Base-by-base conservation (phyloP, 1,140 invertebrate genomes). In the Caenorhabditis brenneri region DNA sequence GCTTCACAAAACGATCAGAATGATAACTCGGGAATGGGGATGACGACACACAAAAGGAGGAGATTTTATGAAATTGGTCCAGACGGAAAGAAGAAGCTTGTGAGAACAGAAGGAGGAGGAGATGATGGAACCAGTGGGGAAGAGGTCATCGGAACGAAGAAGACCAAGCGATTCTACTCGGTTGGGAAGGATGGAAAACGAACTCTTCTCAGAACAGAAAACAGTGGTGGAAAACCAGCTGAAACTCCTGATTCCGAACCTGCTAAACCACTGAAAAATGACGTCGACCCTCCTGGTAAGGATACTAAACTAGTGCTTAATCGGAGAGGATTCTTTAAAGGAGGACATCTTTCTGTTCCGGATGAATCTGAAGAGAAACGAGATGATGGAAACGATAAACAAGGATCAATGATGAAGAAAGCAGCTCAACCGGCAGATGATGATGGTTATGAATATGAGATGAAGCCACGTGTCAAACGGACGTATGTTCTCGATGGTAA, bases 271-370 rank as follows among this genome's bases (percentile, higher is more conserved):
- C 53, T 55, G 22, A 55, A 55, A n/a, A 36, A 65, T 27, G 58
- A 65, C 22, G 65, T 39, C 2, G n/a, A 33, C 16, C 58, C 65
- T 42, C 65, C 65, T 74, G 65, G 65, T 74, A 74, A 74, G 65
- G 46, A 74, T 27, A 74, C 65, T 24, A 74, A 74, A 15, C 2
- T 42, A 4, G 22, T 74, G 3, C 5, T 46, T 42, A 46, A 29
- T n/a, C 65, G 33, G n/a, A 33, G 36, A 74, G 65, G 65, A 24
- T 74, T 24, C 33, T 39, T 74, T 42, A 74, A 74, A 74, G 65
- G 65, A 42, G 65, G 65, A 10, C 65, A 22, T 42, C 7, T 74
- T 1, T 42, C 36, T 10, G 65, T 74, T 42, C n/a, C 27, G n/a
- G n/a, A 24, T 12, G 27, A 39, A 10, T 74, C 36, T 27, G 36